A percentile compares a stretch with the other conserved stretches of the same genome.
phyloP scores from a whole-genome alignment of 2,888 invertebrate species.

The Parnassius apollo region DNA sequence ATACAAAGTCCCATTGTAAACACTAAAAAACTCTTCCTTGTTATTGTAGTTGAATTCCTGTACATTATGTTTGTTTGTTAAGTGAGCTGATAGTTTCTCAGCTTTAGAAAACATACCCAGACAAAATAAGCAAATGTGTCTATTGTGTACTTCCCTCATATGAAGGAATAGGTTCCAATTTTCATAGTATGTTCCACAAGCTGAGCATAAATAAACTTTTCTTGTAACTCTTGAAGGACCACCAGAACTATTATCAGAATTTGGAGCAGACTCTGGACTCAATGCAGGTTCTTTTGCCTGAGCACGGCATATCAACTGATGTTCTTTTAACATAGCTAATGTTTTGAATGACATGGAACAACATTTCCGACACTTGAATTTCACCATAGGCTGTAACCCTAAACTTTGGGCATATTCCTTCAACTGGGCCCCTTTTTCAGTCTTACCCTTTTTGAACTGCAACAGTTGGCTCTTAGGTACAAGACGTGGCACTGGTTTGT shows the following conservation, averaged over 20 bases:
- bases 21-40: conserved; percentile 84
- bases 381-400: conserved; percentile 86
- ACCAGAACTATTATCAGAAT: conserved; percentile 55
- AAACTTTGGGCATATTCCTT: conserved; percentile 87
- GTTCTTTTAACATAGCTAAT: conserved; percentile 84
- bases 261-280: conserved; percentile 62
- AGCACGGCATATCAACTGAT: conserved; percentile 83
- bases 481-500: conserved; percentile 72
- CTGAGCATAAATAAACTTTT: conserved; percentile 90
- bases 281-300: conserved; percentile 66
- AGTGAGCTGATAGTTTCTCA: conserved; percentile 88
- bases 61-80: conserved; percentile 89
- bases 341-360: conserved; percentile 85
- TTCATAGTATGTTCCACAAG: conserved; percentile 91
- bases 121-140: conserved; percentile 91
- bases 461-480: conserved; percentile 72
- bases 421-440: conserved; percentile 65
- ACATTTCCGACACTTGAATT: conserved; percentile 88
- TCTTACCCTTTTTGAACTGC: conserved; percentile 71
- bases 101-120: conserved; percentile 91
- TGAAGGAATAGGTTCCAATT: conserved; percentile 93
- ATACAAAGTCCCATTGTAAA: conserved; percentile 85
- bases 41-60: conserved; percentile 85
- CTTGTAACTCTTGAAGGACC: conserved; percentile 84
- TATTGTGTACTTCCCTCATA: conserved; percentile 90